phyloP scores from a whole-genome alignment of 2,797 vertebrate genomes.

The Oryzias sinensis region DNA sequence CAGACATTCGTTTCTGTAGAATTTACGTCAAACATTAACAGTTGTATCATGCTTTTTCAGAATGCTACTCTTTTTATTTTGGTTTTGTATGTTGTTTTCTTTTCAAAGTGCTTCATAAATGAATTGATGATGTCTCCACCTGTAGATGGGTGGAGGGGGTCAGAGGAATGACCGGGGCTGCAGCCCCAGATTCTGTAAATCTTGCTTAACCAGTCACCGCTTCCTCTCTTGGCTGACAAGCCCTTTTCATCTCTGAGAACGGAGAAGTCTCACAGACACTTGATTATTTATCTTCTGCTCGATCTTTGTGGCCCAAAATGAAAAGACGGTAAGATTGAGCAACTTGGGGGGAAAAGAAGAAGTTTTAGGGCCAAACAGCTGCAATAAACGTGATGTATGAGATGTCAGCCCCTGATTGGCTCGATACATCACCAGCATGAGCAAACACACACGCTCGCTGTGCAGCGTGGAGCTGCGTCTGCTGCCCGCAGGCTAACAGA shows the following conservation, averaged over 20 bases:
- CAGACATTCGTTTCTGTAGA: constrained; percentile 27
- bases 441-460: constrained; percentile 13
- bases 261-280: constrained; percentile 63
- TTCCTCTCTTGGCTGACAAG: constrained; percentile 35
- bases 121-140: constrained; percentile 27
- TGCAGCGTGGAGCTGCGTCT: constrained; percentile 41
- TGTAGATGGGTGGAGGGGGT: constrained; percentile 40
- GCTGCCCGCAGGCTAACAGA: constrained; percentile 61
- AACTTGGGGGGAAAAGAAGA: constrained; percentile 50
- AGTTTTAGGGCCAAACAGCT: constrained; percentile 61
- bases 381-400: constrained; percentile 81
- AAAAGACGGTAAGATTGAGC: constrained; percentile 45
- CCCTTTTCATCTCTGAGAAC: constrained; percentile 59
- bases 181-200: constrained; percentile 44
- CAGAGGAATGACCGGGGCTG: constrained; percentile 31
- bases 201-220: constrained; percentile 49
- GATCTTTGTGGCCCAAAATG: constrained; percentile 30
- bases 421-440: constrained; percentile 66
- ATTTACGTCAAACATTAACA: constrained; percentile 13
- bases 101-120: constrained; percentile 11
- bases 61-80: too few species aligned
- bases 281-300: constrained; percentile 66
- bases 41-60: too few species aligned
- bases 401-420: constrained; percentile 65
- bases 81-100: too few species aligned